These are phyloP conservation scores for Cuculus canorus DNA, from an alignment of 2,797 vertebrate species.

Conservation along the genomic window DNA sequence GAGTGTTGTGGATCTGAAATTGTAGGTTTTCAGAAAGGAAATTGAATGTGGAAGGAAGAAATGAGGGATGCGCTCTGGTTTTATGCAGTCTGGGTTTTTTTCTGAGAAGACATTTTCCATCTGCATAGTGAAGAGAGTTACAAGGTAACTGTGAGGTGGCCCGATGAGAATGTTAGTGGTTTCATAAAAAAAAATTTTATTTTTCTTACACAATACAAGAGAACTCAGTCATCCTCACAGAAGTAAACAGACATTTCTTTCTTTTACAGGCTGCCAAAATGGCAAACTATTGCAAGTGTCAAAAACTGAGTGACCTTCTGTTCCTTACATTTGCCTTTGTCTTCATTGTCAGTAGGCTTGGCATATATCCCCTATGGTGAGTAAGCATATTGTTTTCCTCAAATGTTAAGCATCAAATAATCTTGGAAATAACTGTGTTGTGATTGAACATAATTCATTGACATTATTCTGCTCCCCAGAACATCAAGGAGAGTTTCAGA, in stretches of 20 bases:
- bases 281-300: conserved; percentile 98
- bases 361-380: conserved; percentile 95
- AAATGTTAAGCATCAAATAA: not conserved
- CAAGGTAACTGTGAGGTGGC: not conserved
- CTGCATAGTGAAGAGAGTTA: not conserved
- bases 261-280: conserved; percentile 95
- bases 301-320: conserved; percentile 94
- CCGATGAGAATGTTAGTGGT: not conserved
- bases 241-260: conserved; percentile 65
- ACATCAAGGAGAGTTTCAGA: not conserved
- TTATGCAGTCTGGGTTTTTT: not conserved
- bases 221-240: conserved; percentile 21
- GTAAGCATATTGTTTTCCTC: conserved; percentile 68
- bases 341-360: conserved; percentile 95
- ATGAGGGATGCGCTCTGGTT: not conserved
- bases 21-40: not conserved
- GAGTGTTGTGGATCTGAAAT: not conserved
- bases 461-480: not conserved
- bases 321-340: conserved; percentile 94
- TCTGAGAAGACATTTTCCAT: not conserved
- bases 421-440: not conserved
- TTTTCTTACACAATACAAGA: conserved; percentile 21
- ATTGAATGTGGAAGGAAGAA: not conserved
- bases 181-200: not conserved
- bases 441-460: not conserved